Percentiles rank a stretch among this genome's conserved stretches.
These are phyloP conservation scores for Etia nguti DNA, from an alignment of 2,113 vertebrate species.

Conservation along the genomic window DNA sequence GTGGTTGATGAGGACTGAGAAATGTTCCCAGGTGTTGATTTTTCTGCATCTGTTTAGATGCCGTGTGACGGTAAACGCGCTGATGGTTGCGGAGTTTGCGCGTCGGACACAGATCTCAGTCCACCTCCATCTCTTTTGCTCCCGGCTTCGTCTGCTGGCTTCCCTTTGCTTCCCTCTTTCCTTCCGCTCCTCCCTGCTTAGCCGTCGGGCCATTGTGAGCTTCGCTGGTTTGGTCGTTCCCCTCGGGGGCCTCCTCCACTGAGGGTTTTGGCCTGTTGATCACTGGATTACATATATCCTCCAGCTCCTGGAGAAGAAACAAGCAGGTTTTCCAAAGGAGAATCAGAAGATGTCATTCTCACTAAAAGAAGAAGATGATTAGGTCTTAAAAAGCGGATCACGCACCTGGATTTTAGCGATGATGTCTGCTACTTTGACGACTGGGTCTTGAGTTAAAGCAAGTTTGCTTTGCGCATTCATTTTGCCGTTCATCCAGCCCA, in stretches of 20 bases:
- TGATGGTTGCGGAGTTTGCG: conserved; percentile 14
- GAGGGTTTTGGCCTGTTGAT: conserved; percentile 85
- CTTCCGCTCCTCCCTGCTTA: conserved; percentile 75
- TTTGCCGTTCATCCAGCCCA: conserved; percentile 89
- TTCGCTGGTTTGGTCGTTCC: conserved; percentile 68
- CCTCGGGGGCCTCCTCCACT: conserved; percentile 75
- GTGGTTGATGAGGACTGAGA: conserved; percentile 42
- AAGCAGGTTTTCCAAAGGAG: neutral
- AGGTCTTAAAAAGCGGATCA: neutral
- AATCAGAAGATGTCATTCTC: neutral
- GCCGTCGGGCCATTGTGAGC: conserved; percentile 81
- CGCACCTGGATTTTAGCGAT: conserved; percentile 85
- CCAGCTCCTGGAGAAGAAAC: conserved; percentile 77
- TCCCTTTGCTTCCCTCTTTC: conserved; percentile 71
- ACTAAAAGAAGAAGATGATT: neutral
- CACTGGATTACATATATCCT: conserved; percentile 82
- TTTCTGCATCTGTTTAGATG: conserved; percentile 36
- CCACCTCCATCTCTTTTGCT: conserved; percentile 88
- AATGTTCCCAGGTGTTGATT: conserved; percentile 33
- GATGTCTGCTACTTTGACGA: conserved; percentile 91
- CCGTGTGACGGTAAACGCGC: conserved; percentile 6
- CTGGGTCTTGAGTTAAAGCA: conserved; percentile 83
- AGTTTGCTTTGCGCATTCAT: conserved; percentile 91
- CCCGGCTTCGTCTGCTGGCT: conserved; percentile 76
- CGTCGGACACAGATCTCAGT: conserved; percentile 70